Evolutionary conservation across 2,888 invertebrate genomes (phyloP).

Genomic region (Scelioninae gen. 2): DNA sequence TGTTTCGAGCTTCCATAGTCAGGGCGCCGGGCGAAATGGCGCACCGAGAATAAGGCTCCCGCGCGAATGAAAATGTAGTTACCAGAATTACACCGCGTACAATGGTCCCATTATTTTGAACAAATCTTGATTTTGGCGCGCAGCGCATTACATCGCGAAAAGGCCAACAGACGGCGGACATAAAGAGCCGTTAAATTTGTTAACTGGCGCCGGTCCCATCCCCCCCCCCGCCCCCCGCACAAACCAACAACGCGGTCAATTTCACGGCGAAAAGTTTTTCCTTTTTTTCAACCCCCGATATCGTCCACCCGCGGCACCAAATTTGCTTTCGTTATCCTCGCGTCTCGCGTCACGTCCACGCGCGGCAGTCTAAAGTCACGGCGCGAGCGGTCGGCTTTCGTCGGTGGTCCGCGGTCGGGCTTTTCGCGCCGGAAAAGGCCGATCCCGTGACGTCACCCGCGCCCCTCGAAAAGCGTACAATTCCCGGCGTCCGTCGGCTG

Average conservation of each 20-base stretch:
- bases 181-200: slow-evolving; percentile 49
- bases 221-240: neutral
- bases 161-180: slow-evolving; percentile 30
- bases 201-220: slow-evolving; percentile 13
- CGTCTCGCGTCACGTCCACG: too few species aligned
- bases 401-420: too few species aligned
- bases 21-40: slow-evolving; percentile 38
- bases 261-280: slow-evolving; percentile 11
- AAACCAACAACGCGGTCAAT: slow-evolving; percentile 17
- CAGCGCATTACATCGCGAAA: slow-evolving; percentile 32
- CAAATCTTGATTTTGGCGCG: slow-evolving; percentile 47
- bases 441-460: too few species aligned
- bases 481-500: too few species aligned
- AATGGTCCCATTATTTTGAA: slow-evolving; percentile 47
- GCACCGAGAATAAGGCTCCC: slow-evolving; percentile 36
- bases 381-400: too few species aligned
- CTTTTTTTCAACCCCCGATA: slow-evolving; percentile 2
- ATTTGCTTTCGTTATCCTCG: too few species aligned
- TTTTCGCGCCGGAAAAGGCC: too few species aligned
- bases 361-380: too few species aligned
- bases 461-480: too few species aligned
- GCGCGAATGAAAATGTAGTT: slow-evolving; percentile 53
- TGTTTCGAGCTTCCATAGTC: slow-evolving; percentile 64
- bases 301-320: neutral
- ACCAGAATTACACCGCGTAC: slow-evolving; percentile 53